Conservation (phyloP, 2,113 vertebrate genomes). For the Rhinogobius similis region DNA sequence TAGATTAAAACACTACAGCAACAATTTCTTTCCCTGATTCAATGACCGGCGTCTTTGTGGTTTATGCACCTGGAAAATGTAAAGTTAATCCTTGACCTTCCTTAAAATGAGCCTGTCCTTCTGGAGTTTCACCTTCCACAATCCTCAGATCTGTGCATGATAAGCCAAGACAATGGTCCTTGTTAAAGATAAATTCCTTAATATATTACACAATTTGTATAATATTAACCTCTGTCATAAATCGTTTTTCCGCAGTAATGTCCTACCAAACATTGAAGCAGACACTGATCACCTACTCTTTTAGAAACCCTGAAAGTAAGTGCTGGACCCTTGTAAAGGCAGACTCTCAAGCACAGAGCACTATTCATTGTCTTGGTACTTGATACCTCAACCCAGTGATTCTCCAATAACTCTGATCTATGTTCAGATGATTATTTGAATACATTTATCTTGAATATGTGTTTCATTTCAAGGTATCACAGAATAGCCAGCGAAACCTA, state of each 20-base stretch:
- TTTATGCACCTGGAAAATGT: slow-evolving; percentile 8
- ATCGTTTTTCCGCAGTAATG: background rate
- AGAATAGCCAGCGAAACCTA: background rate
- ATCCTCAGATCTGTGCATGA: slow-evolving; percentile 53
- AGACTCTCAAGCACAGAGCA: slow-evolving; percentile 56
- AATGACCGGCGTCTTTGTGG: background rate
- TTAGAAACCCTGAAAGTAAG: slow-evolving; percentile 33
- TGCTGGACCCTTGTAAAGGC: slow-evolving; percentile 35
- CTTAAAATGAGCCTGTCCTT: slow-evolving; percentile 35
- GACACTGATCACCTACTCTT: slow-evolving; percentile 25
- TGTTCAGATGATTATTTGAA: slow-evolving; percentile 7
- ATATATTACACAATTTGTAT: background rate
- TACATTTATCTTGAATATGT: background rate
- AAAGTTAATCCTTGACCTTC: slow-evolving; percentile 57
- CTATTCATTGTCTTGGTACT: slow-evolving; percentile 55
- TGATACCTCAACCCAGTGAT: slow-evolving; percentile 54
- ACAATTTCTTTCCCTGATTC: background rate
- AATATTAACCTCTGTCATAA: no score
- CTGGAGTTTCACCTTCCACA: slow-evolving; percentile 51
- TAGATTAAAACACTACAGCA: no score
- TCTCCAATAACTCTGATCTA: slow-evolving; percentile 9
- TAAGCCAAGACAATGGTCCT: slow-evolving; percentile 46
- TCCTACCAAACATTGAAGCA: slow-evolving; percentile 1
- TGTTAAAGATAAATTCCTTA: slow-evolving; percentile 18
- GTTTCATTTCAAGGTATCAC: slow-evolving; percentile 12